A percentile compares a stretch with the other conserved stretches of the same genome.
phyloP scores from a whole-genome alignment of 2,888 invertebrate genomes.

The Scaptomyza caliginosa region DNA sequence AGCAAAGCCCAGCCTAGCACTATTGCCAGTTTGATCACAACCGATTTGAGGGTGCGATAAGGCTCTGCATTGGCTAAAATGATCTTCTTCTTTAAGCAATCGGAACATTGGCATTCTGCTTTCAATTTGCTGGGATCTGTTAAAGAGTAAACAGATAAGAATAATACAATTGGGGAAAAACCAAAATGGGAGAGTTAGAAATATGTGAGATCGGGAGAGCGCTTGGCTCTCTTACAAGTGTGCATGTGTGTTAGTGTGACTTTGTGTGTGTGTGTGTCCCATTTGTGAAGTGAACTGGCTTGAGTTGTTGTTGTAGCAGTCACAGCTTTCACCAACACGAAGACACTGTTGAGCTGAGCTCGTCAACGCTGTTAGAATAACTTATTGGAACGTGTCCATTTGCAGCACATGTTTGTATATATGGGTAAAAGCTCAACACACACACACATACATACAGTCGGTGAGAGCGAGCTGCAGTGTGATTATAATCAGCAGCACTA shows the following conservation, averaged over 20 bases:
- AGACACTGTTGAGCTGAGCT: conserved; percentile 42
- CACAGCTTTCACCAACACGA: conserved; percentile 75
- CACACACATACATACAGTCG: conserved; percentile 16
- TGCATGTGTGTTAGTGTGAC: neutral
- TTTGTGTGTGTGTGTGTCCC: conserved; percentile 47
- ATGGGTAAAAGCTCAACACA: conserved; percentile 39
- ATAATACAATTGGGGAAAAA: conserved; percentile 11
- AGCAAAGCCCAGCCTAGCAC: conserved; percentile 93
- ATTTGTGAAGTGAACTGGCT: conserved; percentile 66
- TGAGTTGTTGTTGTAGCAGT: conserved; percentile 45
- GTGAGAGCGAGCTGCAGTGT: conserved; percentile 32
- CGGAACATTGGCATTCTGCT: conserved; percentile 94
- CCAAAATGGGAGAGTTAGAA: neutral
- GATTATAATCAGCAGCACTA: conserved; percentile 83
- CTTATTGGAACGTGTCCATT: conserved; percentile 79
- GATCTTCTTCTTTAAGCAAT: conserved; percentile 93
- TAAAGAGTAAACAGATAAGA: conserved; percentile 21
- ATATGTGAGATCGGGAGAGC: conserved; percentile 40
- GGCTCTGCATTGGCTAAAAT: conserved; percentile 94
- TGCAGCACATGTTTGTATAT: conserved; percentile 32
- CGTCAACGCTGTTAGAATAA: conserved; percentile 68
- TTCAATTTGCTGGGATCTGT: conserved; percentile 90
- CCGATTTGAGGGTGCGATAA: conserved; percentile 92
- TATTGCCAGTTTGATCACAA: conserved; percentile 91
- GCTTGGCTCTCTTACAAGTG: neutral